phyloP scores from a whole-genome alignment of 2,797 vertebrate genomes.

The Muscicapa comitata region DNA sequence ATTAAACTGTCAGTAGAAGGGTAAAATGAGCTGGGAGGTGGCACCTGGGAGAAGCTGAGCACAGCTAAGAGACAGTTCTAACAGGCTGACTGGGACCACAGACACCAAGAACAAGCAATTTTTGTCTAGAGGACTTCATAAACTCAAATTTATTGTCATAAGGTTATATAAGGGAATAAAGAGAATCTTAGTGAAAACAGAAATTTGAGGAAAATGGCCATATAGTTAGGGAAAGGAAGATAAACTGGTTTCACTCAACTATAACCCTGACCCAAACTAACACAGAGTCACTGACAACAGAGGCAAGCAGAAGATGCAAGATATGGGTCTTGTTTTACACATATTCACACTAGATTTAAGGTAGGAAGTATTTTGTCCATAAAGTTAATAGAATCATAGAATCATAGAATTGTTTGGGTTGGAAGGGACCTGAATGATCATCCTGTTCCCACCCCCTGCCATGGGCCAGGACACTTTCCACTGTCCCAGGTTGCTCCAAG shows the following conservation, averaged over 20 bases:
- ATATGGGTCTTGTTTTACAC: fast-evolving
- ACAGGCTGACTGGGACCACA: not conserved
- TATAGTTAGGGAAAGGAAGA: not conserved
- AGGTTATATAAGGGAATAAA: not conserved
- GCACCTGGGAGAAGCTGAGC: not conserved
- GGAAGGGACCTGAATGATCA: not conserved
- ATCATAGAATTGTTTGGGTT: fast-evolving
- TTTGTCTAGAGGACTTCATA: not conserved
- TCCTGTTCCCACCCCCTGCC: fast-evolving
- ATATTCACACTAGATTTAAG: not conserved
- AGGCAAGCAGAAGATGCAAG: not conserved
- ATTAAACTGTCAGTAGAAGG: not conserved
- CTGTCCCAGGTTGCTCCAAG: fast-evolving
- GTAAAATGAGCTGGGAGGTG: not conserved
- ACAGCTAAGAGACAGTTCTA: not conserved
- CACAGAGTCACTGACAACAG: not conserved
- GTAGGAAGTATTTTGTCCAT: not conserved
- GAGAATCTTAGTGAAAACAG: not conserved
- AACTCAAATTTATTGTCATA: not conserved
- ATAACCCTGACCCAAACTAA: not conserved
- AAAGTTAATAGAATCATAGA: not conserved
- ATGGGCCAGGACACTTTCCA: fast-evolving
- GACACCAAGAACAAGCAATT: not conserved
- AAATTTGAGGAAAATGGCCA: not conserved
- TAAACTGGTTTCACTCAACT: not conserved